Evolutionary conservation across 2,113 vertebrate genomes (phyloP).

Genomic region (Brienomyrus longianalis): DNA sequence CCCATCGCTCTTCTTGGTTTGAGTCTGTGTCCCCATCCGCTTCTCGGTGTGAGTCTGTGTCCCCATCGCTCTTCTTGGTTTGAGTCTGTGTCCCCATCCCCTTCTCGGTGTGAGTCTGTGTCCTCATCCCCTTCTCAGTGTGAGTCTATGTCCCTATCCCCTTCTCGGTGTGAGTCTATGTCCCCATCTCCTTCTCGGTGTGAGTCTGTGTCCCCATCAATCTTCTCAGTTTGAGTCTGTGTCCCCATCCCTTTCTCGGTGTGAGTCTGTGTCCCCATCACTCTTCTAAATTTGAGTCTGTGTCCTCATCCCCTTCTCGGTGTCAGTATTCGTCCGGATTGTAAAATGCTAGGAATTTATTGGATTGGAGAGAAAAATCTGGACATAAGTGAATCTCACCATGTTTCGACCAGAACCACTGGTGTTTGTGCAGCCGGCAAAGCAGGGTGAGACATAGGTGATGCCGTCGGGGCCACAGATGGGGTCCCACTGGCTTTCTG

Average conservation of each 20-base stretch:
- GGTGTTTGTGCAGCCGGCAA: slow-evolving; percentile 73
- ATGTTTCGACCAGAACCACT: slow-evolving; percentile 64
- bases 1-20: too few relatives aligned
- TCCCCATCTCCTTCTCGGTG: background rate
- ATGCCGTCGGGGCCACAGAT: slow-evolving; percentile 75
- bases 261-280: too few relatives aligned
- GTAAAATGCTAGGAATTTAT: background rate
- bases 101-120: too few relatives aligned
- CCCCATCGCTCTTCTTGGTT: too few relatives aligned
- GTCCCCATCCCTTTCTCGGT: background rate
- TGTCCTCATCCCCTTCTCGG: too few relatives aligned
- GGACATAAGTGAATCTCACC: slow-evolving; percentile 49
- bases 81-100: too few relatives aligned
- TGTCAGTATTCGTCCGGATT: background rate
- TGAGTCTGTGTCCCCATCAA: background rate
- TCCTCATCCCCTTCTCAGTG: too few relatives aligned
- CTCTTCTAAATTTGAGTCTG: too few relatives aligned
- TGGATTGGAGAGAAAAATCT: background rate
- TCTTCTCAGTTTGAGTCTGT: background rate
- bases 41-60: too few relatives aligned
- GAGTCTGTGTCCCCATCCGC: background rate
- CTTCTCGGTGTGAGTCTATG: background rate
- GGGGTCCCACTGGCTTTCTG: slow-evolving; percentile 74
- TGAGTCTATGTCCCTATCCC: background rate
- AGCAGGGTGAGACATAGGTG: slow-evolving; percentile 78